Evolutionary conservation across 2,888 invertebrate species (phyloP), one percentile per base, ranked within the genome.

Genomic region (Monoplex corrugatus): DNA sequence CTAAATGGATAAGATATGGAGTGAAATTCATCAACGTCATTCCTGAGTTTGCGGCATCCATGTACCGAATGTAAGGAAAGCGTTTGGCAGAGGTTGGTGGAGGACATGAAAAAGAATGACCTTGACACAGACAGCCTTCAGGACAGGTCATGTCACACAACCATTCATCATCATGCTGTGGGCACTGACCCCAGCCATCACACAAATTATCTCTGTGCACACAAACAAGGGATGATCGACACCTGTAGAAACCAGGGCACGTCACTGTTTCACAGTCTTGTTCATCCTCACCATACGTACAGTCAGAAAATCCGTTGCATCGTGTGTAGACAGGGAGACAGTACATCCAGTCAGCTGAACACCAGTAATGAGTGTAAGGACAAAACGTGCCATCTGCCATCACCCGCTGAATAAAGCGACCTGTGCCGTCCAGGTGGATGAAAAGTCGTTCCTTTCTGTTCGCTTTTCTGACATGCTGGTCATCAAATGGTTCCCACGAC

Each of bases 291-390:
- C 87, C 80, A 10, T 87, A n/a, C 0, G 86, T 82, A 50, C 90
- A 90, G 89, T 90, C 89, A 16, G 50, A n/a, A 45, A 84, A 45
- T n/a, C 83, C 86, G 80, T 90, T 90, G 38, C 90, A 90, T 85
- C 90, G 87, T 45, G 89, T 84, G 38, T 90, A 89, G 40, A 90
- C 86, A 35, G 90, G 90, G 16, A 90, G 88, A 57, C 90, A 90
- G 84, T 88, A 89, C 28, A 80, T 82, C 10, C 28, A 16, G 5
- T 87, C 82, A 28, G 86, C 86, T 5, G 35, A 19, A 63, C 90
- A 90, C 38, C 86, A 63, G 5, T 43, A 72, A 57, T 90, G 90
- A 5, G 89, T 90, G 23, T 75, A 44, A 8, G 90, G 90, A 45
- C 90, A 90, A 0, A 68, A 32, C 6, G 75, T 38, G 13, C 50